Evolutionary conservation across 2,888 invertebrate genomes (phyloP).

Genomic region (Andricus quercusramuli): DNA sequence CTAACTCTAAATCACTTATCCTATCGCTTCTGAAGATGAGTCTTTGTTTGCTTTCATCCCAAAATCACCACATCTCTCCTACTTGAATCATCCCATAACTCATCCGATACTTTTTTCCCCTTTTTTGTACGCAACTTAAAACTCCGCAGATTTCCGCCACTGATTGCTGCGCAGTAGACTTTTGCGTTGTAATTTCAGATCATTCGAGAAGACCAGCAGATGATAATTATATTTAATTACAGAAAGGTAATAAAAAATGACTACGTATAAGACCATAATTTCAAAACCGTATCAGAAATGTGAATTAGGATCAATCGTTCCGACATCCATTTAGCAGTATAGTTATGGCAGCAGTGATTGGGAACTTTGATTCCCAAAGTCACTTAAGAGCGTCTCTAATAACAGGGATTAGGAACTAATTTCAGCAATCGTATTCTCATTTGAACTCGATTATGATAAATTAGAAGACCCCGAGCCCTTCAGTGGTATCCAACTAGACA

Average conservation of each 20-base stretch:
- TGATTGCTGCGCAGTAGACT: not conserved
- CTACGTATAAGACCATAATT: not conserved
- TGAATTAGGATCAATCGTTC: not conserved
- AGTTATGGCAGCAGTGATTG: not conserved
- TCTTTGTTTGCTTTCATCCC: too few relatives aligned
- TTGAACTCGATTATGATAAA: constrained; percentile 18
- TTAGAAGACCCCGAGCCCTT: not conserved
- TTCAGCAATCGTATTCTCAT: not conserved
- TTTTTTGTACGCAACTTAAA: too few relatives aligned
- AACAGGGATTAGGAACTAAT: not conserved
- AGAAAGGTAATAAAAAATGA: not conserved
- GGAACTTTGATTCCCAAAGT: not conserved
- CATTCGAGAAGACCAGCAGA: not conserved
- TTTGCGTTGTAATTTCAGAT: too few relatives aligned
- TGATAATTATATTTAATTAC: not conserved
- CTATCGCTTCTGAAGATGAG: too few relatives aligned
- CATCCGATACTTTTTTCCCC: too few relatives aligned
- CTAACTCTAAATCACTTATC: too few relatives aligned
- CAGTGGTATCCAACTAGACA: constrained; percentile 14
- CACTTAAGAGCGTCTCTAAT: not conserved
- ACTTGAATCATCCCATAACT: too few relatives aligned
- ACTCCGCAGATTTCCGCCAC: not conserved
- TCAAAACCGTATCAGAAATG: not conserved
- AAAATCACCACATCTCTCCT: too few relatives aligned
- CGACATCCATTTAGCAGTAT: not conserved